phyloP scores from a whole-genome alignment of 2,888 invertebrate species.

The Eristalis pertinax region DNA sequence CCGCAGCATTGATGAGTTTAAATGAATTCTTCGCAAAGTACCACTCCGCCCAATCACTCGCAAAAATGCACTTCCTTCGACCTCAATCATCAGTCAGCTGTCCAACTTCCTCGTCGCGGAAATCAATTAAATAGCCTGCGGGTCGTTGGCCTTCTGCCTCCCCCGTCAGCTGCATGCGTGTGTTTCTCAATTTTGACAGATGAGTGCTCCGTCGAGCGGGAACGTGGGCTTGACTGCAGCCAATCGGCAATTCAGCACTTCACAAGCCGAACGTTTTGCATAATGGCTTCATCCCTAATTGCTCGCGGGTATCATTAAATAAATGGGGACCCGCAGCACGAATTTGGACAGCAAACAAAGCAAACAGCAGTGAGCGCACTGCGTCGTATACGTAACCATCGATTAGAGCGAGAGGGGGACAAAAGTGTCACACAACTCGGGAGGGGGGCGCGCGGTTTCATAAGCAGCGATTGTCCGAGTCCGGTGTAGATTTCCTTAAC shows the following conservation, averaged over 20 bases:
- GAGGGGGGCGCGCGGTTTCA: neutral
- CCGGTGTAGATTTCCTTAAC: neutral
- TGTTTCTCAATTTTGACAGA: neutral
- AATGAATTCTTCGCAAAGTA: no score
- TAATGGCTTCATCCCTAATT: neutral
- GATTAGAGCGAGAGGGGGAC: neutral
- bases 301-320: neutral
- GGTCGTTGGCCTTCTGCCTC: neutral
- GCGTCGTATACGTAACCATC: constrained; percentile 32
- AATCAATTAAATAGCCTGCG: neutral
- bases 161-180: neutral
- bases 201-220: no score
- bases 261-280: neutral
- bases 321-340: neutral
- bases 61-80: neutral
- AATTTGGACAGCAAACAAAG: neutral
- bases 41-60: no score
- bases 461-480: neutral
- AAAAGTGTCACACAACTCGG: constrained; percentile 7
- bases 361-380: neutral
- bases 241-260: neutral
- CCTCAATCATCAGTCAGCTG: neutral
- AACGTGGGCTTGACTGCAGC: neutral
- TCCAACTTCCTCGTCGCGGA: neutral
- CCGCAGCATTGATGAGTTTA: no score